Base-by-base conservation (phyloP, 2,113 vertebrate genomes). In the Lampris incognitus region DNA sequence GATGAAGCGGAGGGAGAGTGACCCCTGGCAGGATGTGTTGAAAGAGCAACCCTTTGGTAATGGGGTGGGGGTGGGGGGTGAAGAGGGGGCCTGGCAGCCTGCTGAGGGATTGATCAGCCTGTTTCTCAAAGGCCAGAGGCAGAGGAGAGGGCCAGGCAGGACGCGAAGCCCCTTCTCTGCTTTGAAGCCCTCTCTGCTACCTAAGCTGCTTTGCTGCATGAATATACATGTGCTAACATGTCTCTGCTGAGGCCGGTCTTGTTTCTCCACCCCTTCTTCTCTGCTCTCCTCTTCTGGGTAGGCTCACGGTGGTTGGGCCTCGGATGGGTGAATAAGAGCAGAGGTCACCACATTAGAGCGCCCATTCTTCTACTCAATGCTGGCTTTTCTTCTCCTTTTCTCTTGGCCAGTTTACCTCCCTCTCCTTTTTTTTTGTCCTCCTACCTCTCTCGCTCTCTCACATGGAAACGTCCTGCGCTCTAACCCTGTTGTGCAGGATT, bases 121-220 rank as follows among this genome's bases (percentile, higher is more conserved):
- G 82, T 86, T 72, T 89, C 89, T 92, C 89, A 93, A 92, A 94
- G 92, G 92, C 91, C 91, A 93, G 87, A 90, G 90, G 89, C 88
- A 83, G 81, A 85, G 59, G 84, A 92, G 91, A 93, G 92, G 87
- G 93, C 90, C 90, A 93, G 75, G 83, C 85, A 83, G 83, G 77
- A 89, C 66, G 61, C 79, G 85, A 69, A 79, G 73, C 79, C 78
- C 24, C 79, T 85, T 72, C 76, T 85, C 73, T 59, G 66, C 87
- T 91, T 91, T 90, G 88, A 91, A 91, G 90, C 87, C 55, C 81
- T 74, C 80, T 88, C 86, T 86, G 90, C 83, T 78, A 83, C 74
- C 77, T 88, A 82, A 83, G 82, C 83, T 87, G 75, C 84, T 83
- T 89, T 82, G n/a, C 83, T 63, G 74, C 83, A 89, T 91, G 85